Base-by-base conservation (phyloP, 2,113 vertebrate species). In the Columba livia region DNA sequence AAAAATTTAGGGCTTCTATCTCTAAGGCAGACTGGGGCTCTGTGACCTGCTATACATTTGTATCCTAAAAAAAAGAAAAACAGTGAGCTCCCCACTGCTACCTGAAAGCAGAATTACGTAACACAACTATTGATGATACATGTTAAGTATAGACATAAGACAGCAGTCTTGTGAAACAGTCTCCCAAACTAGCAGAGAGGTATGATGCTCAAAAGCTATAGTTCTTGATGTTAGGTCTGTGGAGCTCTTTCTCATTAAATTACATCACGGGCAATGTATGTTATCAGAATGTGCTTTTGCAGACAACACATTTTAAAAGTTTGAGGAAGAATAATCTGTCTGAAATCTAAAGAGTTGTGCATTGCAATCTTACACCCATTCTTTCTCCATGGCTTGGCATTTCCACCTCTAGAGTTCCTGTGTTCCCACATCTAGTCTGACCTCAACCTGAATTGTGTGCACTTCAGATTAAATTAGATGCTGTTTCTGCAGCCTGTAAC, bases 391-490 rank as follows among this genome's bases (percentile, higher is more conserved):
- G 36, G 47, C 16, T 51, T 31, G 5, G 8, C 16, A 79, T 86
- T 95, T 92, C 73, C 94, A 16, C 57, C 11, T 82, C 92, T 88
- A 88, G 88, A 96, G 61, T 74, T 88, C 29, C 32, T 84, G 40
- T 90, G 50, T 70, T 96, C 51, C 40, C 69, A 70, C 19, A 85
- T 85, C 48, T 65, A 95, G 48, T 79, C 85, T 94, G 54, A 23
- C 47, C 85, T 92, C 53, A 94, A 48, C 51, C 51, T 72, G 67
- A 90, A 57, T 83, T 87, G 17, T 73, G 17, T 90, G 82, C 48
- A 79, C 85, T 69, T 94, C 69, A 95, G 93, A 83, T 95, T 95
- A 94, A 97, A 88, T 91, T 88, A 91, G 34, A 87, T 73, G 26
- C 72, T 44, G 70, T 80, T 91, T 93, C 85, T 88, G n/a, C 47